A percentile compares a stretch with the other conserved stretches of the same genome.
These are phyloP conservation scores for Drosophila insularis DNA, from an alignment of 1,140 invertebrate genomes.

Conservation along the genomic window DNA sequence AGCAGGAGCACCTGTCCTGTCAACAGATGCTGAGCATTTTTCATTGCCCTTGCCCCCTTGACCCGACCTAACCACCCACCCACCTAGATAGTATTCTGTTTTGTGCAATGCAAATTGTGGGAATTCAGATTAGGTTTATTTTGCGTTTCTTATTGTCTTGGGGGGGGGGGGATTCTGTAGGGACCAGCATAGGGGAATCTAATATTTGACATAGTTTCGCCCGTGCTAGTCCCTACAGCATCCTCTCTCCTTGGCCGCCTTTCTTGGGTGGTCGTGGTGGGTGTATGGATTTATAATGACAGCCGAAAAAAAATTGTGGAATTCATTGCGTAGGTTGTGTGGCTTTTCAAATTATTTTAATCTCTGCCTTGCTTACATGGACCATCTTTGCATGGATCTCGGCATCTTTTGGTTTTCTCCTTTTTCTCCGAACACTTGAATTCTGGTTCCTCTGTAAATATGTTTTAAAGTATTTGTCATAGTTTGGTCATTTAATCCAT, in stretches of 20 bases:
- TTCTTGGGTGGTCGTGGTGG: not conserved
- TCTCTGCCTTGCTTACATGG: slow-evolving; percentile 29
- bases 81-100: slow-evolving; percentile 25
- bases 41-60: not conserved
- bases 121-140: not conserved
- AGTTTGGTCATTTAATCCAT: not conserved
- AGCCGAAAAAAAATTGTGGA: not conserved
- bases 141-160: not conserved
- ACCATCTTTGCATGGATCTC: slow-evolving; percentile 32
- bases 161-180: not conserved
- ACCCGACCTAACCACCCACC: not conserved
- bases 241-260: not conserved
- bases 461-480: not conserved
- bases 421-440: slow-evolving; percentile 7
- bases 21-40: slow-evolving; percentile 49
- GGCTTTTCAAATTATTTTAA: not conserved
- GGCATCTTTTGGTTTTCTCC: slow-evolving; percentile 16
- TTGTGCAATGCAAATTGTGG: slow-evolving; percentile 12
- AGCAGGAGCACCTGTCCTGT: slow-evolving; percentile 21
- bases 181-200: not conserved
- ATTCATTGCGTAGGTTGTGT: not conserved
- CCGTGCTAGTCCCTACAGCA: not conserved
- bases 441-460: not conserved
- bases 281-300: not conserved
- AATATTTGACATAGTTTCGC: not conserved